Conservation (phyloP, 2,888 invertebrate genomes). For the Andricus curvator region DNA sequence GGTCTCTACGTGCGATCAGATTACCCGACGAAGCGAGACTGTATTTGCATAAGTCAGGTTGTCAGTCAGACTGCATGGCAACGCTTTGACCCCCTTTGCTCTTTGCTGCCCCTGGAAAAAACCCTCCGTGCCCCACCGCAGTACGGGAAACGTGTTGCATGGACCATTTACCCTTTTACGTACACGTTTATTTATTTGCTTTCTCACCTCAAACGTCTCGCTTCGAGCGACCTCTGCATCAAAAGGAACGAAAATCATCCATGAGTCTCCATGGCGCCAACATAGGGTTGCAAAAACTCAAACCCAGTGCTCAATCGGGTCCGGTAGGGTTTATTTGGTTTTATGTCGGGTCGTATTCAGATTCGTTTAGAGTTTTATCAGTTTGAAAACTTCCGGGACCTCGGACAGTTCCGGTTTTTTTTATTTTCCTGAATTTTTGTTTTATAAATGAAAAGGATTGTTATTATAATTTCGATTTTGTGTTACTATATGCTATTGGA, state of each 20-base stretch:
- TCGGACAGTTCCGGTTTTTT: too few species aligned
- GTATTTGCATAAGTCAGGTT: slow-evolving; percentile 78
- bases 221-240: background rate
- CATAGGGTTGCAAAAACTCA: too few species aligned
- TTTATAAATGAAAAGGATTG: too few species aligned
- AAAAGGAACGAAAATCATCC: background rate
- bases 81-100: slow-evolving; percentile 71
- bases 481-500: too few species aligned
- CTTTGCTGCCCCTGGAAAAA: slow-evolving; percentile 55
- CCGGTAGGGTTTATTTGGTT: too few species aligned
- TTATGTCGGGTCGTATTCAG: too few species aligned
- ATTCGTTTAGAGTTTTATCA: too few species aligned
- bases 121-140: slow-evolving; percentile 46
- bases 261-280: background rate
- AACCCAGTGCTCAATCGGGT: too few species aligned
- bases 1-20: slow-evolving; percentile 60
- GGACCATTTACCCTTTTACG: slow-evolving; percentile 53
- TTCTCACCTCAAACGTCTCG: slow-evolving; percentile 45
- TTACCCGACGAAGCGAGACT: slow-evolving; percentile 56
- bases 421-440: too few species aligned
- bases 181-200: slow-evolving; percentile 54
- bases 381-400: too few species aligned
- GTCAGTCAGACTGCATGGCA: slow-evolving; percentile 77
- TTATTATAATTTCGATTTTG: too few species aligned
- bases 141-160: slow-evolving; percentile 49